Base-by-base conservation (phyloP, 2,888 invertebrate genomes). In the Sicus ferrugineus region DNA sequence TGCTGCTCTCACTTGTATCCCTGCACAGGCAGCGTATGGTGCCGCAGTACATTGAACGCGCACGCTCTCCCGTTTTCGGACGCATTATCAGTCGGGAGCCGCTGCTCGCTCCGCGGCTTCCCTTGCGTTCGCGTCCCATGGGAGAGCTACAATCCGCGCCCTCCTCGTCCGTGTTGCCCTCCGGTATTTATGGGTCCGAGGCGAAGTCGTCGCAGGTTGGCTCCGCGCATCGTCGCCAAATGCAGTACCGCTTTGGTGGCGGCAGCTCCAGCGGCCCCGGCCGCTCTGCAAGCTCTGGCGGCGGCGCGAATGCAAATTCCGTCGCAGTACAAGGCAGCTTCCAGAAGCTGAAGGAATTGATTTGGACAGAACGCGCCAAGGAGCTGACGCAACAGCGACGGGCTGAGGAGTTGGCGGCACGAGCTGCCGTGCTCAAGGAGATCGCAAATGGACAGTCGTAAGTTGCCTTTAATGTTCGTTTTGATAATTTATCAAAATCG, bases 291-390 rank as follows among this genome's bases (percentile, higher is more conserved):
- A 14, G 5, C n/a, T 50, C 38, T 2, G 38, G 16, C 19, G 58
- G 11, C 2, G 5, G 3, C 9, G 3, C 48, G 69, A 16, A n/a
- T 9, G 14, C 73, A 30, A 81, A 80, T 72, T 72, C 77, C 2
- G 77, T 81, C 16, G 77, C 80, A 4, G 81, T 83, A 30, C 83
- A 83, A 62, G 85, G 85, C 2, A 85, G 80, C 77, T 94, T 94
- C 81, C 92, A 94, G 77, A 90, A 92, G 74, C 87, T 94, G 66
- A 94, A 93, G 87, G 93, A 94, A 78, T 81, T 94, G 74, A 91
- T 94, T 77, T 88, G 91, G 65, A 91, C 90, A 34, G 94, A 94
- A 79, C 88, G 93, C 59, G 90, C 92, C 1, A 89, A 91, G 56
- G 93, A 94, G 79, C 85, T 93, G 72, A 90, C 92, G 78, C 89